These are phyloP conservation scores for Trachelus troglodyta DNA, from an alignment of 2,888 invertebrate species.

Conservation along the genomic window DNA sequence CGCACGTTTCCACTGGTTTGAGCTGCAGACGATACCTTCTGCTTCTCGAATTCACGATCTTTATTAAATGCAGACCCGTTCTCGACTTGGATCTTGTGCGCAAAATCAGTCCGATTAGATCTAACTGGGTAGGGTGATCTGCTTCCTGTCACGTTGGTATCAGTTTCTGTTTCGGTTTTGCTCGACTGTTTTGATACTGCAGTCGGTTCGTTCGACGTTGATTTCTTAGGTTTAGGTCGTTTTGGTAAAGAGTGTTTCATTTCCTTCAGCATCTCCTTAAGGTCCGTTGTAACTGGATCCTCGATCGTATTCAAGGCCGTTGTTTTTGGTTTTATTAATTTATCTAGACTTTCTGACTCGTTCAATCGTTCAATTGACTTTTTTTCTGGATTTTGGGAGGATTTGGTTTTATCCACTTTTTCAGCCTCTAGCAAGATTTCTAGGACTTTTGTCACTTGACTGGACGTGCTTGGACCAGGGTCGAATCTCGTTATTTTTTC, in stretches of 20 bases:
- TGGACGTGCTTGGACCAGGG: constrained; percentile 34
- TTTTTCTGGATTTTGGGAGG: constrained; percentile 7
- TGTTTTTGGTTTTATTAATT: constrained; percentile 19
- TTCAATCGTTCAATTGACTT: constrained; percentile 18
- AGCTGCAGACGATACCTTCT: constrained; percentile 71
- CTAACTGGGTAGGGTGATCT: not conserved
- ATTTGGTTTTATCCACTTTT: constrained; percentile 38
- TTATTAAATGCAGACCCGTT: not conserved
- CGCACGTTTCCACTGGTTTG: constrained; percentile 70
- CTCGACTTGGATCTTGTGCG: not conserved
- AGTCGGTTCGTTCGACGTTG: constrained; percentile 12
- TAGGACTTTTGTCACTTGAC: constrained; percentile 49
- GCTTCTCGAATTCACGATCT: constrained; percentile 38
- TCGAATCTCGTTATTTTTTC: not conserved
- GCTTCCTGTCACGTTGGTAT: not conserved
- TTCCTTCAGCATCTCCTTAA: constrained; percentile 80
- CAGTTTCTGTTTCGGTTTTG: not conserved
- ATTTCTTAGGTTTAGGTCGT: constrained; percentile 66
- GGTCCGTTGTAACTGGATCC: constrained; percentile 52
- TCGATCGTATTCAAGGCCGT: constrained; percentile 39
- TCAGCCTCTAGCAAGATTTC: constrained; percentile 51
- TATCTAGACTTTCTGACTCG: constrained; percentile 14
- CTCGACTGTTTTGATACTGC: not conserved
- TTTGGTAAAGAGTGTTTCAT: constrained; percentile 82
- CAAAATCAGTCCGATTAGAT: not conserved